Evolutionary conservation across 2,888 invertebrate species (phyloP), one percentile per base, ranked within the genome.

Genomic region (Eristalis tenax): DNA sequence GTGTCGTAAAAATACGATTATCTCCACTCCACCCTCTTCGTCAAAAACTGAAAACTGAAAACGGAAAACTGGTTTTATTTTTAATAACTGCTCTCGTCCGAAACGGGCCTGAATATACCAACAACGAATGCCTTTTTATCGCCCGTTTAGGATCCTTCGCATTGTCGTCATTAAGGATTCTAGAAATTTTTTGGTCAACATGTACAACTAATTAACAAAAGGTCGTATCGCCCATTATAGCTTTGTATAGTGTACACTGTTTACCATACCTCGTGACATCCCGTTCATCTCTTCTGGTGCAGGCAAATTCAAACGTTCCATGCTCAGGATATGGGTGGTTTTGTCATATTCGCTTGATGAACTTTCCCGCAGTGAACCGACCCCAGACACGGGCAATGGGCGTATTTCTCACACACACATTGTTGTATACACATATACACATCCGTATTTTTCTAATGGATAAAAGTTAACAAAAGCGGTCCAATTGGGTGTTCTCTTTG

Each of bases 181-280:
- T 83, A 69, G 13, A 73, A 83, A 87, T 73, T 87, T 87, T 83
- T 87, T 87, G 87, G 87, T 80, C 87, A 87, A 83, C 87, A 83
- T 87, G 79, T 87, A 87, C 87, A 87, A 80, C 87, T 87, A 87
- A 87, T 87, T 87, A 87, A 87, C 87, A 87, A 87, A 87, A 87
- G 87, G 87, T 87, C 83, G 79, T 80, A 87, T 83, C 87, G 75
- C 74, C 79, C 76, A 83, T 83, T 83, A 76, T 83, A 87, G 87
- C 79, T 83, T 79, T 71, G 79, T 79, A 63, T 83, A 83, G 78
- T 76, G 63, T 66, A 74, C 64, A 79, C 78, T 66, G 74, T 70
- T 78, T 77, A 71, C 68, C 57, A 56, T 65, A 59, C 84, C 59
- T 61, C 57, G 65, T n/a, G 56, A 22, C 56, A 23, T 22, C 56